phyloP scores from a whole-genome alignment of 2,888 invertebrate species.

The Rhagonycha lutea region DNA sequence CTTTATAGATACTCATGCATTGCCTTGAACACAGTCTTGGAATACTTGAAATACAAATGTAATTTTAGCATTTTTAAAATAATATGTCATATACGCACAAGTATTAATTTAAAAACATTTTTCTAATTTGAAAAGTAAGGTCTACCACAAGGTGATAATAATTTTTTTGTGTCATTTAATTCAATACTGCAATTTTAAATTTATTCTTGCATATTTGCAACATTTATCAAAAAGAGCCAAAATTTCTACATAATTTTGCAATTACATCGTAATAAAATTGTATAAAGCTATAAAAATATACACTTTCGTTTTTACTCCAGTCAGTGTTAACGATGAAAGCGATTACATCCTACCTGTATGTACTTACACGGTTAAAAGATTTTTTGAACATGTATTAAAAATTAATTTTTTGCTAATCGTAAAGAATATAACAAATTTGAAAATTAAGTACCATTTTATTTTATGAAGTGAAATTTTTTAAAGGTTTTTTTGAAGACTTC shows the following conservation, averaged over 20 bases:
- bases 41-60: not conserved
- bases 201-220: not conserved
- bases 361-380: not conserved
- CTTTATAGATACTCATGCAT: not conserved
- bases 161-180: not conserved
- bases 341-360: not conserved
- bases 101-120: not conserved
- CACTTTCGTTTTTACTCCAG: not conserved
- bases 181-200: not conserved
- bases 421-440: not conserved
- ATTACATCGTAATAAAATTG: not conserved
- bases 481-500: not conserved
- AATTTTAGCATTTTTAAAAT: not conserved
- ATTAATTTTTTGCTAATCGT: not conserved
- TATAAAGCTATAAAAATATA: not conserved
- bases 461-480: not conserved
- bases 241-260: conserved; percentile 1
- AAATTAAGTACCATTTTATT: not conserved
- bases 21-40: not conserved
- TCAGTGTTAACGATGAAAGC: not conserved
- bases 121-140: not conserved
- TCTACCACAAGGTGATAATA: not conserved
- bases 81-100: not conserved
- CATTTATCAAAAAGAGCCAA: not conserved
- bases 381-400: not conserved